Percentiles rank a stretch among this genome's conserved stretches.
Conservation (phyloP, 2,888 invertebrate genomes). For the Agrochola lychnidis region DNA sequence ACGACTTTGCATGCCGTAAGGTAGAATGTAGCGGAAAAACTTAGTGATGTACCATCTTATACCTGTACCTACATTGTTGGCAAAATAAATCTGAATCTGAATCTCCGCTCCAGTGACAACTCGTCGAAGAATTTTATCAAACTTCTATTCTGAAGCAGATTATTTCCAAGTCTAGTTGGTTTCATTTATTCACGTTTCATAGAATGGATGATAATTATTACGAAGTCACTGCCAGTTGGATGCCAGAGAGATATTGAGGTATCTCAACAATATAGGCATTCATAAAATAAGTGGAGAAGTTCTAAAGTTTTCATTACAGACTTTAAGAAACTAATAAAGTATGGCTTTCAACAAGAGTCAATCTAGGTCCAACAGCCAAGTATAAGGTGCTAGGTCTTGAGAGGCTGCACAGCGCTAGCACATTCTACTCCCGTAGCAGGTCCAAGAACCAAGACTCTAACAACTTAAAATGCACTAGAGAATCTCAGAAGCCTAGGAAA, state of each 20-base stretch:
- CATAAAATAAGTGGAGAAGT: constrained; percentile 94
- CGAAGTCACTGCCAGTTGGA: constrained; percentile 89
- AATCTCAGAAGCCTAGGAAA: constrained; percentile 71
- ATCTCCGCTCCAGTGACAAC: not conserved
- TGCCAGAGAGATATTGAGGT: constrained; percentile 93
- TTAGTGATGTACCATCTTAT: no score
- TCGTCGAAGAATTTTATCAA: constrained; percentile 29
- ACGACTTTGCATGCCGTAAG: no score
- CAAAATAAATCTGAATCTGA: no score
- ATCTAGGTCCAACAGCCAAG: constrained; percentile 63
- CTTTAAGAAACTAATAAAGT: constrained; percentile 92
- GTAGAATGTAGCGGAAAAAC: no score
- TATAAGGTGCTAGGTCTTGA: constrained; percentile 78
- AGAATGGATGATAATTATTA: constrained; percentile 79
- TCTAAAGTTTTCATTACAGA: constrained; percentile 94
- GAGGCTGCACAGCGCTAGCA: constrained; percentile 86
- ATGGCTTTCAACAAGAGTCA: constrained; percentile 86
- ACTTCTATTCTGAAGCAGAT: not conserved
- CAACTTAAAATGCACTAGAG: constrained; percentile 74
- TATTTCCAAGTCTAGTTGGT: constrained; percentile 25
- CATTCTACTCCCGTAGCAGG: constrained; percentile 84
- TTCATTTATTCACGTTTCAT: not conserved
- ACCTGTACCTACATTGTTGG: no score
- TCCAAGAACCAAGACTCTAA: constrained; percentile 76
- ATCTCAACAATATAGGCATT: constrained; percentile 94